A percentile compares a stretch with the other conserved stretches of the same genome.
Conservation (phyloP, 2,888 invertebrate genomes). For the Chaetoderma sp. region DNA sequence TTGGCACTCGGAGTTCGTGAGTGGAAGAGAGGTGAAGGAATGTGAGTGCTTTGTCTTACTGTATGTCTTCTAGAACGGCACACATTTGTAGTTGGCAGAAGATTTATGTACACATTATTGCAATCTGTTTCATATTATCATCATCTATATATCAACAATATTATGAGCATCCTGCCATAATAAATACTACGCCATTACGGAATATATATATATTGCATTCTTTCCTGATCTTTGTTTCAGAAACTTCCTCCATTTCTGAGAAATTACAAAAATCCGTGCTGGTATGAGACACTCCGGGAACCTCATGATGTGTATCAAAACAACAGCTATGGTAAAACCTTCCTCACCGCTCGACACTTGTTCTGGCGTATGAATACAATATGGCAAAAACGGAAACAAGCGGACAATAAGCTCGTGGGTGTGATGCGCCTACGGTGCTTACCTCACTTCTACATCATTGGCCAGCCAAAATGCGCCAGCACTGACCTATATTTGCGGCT, state of each 20-base stretch:
- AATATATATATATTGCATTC: no score
- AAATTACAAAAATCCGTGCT: conserved; percentile 56
- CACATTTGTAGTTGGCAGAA: no score
- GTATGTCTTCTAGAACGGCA: no score
- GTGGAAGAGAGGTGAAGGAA: no score
- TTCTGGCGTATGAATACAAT: conserved; percentile 15
- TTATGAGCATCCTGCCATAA: no score
- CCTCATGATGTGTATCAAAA: conserved; percentile 45
- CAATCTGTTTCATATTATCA: no score
- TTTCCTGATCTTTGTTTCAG: conserved; percentile 39
- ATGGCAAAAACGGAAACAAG: conserved; percentile 15
- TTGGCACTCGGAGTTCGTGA: no score
- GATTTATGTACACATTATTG: no score
- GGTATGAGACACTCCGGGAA: conserved; percentile 44
- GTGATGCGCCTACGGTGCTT: conserved; percentile 75
- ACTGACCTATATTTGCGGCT: conserved; percentile 54
- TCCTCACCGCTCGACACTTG: conserved; percentile 26
- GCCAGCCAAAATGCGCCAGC: conserved; percentile 59
- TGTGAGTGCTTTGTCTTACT: no score
- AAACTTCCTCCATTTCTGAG: conserved; percentile 39
- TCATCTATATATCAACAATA: no score
- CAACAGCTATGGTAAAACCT: conserved; percentile 43
- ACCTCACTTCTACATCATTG: conserved; percentile 80
- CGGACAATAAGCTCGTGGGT: conserved; percentile 13
- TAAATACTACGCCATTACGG: no score